A percentile compares a stretch with the other conserved stretches of the same genome.
These are phyloP conservation scores for Colletes latitarsis DNA, from an alignment of 1,140 invertebrate species.

Conservation along the genomic window DNA sequence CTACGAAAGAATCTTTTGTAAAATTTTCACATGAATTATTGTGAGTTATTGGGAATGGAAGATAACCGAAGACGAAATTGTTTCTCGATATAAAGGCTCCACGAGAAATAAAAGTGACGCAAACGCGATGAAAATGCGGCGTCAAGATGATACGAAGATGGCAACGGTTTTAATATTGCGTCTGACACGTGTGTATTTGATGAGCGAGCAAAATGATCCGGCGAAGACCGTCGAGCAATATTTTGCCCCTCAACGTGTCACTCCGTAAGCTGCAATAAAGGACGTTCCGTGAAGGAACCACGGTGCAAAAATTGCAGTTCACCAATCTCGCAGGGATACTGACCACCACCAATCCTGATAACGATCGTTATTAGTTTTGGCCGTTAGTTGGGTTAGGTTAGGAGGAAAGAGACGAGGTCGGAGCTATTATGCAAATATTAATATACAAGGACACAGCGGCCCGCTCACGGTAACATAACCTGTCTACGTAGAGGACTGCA, in stretches of 20 bases:
- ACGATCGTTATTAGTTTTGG: conserved; percentile 4
- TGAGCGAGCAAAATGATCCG: neutral
- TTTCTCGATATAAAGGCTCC: too few species aligned
- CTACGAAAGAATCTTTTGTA: too few species aligned
- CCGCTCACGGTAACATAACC: neutral
- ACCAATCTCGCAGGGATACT: conserved; percentile 1
- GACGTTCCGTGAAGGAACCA: neutral
- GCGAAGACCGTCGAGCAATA: neutral
- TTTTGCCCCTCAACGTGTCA: conserved; percentile 3
- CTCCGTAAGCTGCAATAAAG: conserved; percentile 26
- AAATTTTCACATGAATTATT: too few species aligned
- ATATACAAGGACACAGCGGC: neutral
- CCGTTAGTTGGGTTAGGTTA: neutral
- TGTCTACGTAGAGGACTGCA: neutral
- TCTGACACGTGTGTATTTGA: neutral
- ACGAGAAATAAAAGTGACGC: neutral
- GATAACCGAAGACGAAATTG: too few species aligned
- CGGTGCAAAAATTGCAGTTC: conserved; percentile 14
- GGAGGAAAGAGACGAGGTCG: neutral
- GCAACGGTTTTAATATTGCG: neutral
- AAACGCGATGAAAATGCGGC: too few species aligned
- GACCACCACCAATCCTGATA: neutral
- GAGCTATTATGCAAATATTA: conserved; percentile 21
- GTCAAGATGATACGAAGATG: neutral
- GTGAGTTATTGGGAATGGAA: too few species aligned